These are phyloP conservation scores for Pseudomyrmex pallidus DNA, from an alignment of 1,140 invertebrate species.

Conservation along the genomic window DNA sequence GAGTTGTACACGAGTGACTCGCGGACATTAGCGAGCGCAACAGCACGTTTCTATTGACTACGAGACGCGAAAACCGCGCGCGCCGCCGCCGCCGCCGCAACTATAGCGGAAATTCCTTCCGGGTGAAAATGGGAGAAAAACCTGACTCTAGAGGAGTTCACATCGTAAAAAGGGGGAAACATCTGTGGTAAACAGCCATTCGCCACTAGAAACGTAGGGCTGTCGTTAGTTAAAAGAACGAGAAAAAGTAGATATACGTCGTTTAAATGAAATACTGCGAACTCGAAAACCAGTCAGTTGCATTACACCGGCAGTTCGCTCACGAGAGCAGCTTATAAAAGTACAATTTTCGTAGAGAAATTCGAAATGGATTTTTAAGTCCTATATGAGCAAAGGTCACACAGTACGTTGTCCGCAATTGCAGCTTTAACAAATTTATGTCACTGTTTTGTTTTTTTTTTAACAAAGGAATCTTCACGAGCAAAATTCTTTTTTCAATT, in stretches of 20 bases:
- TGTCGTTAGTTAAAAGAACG: slow-evolving; percentile 38
- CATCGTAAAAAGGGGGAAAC: slow-evolving; percentile 64
- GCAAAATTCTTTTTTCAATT: neutral
- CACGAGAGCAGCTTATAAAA: neutral
- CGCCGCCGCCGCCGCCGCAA: neutral
- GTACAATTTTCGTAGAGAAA: slow-evolving; percentile 4
- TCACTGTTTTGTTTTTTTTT: neutral
- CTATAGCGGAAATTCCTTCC: slow-evolving; percentile 30
- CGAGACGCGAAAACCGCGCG: neutral
- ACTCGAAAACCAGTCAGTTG: slow-evolving; percentile 25
- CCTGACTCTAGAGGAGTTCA: slow-evolving; percentile 22
- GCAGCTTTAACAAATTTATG: slow-evolving; percentile 1
- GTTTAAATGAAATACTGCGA: slow-evolving; percentile 50
- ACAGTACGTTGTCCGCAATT: neutral
- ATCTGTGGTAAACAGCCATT: slow-evolving; percentile 73
- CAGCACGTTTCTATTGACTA: slow-evolving; percentile 55
- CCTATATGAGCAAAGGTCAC: neutral
- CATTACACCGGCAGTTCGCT: slow-evolving; percentile 14
- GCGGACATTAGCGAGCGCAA: slow-evolving; percentile 27
- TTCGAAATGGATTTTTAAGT: neutral
- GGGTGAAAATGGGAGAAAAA: slow-evolving; percentile 62
- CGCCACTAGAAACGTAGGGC: slow-evolving; percentile 61
- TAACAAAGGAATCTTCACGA: neutral
- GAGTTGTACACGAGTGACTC: slow-evolving; percentile 1
- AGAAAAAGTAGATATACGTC: slow-evolving; percentile 6